Evolutionary conservation across 92 coral and sea anemone genomes (phyloP).

Genomic region (Epizoanthus stellaris): DNA sequence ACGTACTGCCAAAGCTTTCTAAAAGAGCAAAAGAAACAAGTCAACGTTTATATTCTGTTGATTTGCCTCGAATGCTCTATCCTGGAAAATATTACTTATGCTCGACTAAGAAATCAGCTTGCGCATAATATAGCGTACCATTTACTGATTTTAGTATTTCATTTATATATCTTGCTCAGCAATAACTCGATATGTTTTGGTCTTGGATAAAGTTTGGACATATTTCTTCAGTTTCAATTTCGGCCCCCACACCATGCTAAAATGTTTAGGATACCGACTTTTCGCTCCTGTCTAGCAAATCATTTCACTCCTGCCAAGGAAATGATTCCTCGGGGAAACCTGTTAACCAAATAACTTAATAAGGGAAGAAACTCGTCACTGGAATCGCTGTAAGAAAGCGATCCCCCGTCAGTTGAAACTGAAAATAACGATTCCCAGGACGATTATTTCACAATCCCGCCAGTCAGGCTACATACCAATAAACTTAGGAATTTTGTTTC

Average conservation of each 20-base stretch:
- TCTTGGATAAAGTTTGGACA: neutral
- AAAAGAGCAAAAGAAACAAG: too few relatives aligned
- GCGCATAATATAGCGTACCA: too few relatives aligned
- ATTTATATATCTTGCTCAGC: neutral
- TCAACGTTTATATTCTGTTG: too few relatives aligned
- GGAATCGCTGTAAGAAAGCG: neutral
- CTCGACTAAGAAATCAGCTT: too few relatives aligned
- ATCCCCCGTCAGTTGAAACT: neutral
- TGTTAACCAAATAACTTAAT: neutral
- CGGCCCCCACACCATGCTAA: neutral
- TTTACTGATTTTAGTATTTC: too few relatives aligned
- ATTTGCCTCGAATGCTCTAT: too few relatives aligned
- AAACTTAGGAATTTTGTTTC: neutral
- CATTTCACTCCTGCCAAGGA: neutral
- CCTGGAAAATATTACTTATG: too few relatives aligned
- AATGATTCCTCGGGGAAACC: too few relatives aligned
- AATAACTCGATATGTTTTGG: too few relatives aligned
- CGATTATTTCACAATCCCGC: neutral
- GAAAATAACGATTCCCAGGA: neutral
- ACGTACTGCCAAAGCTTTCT: too few relatives aligned
- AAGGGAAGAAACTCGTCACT: neutral
- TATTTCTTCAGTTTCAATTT: neutral
- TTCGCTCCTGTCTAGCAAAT: slow-evolving; percentile 7
- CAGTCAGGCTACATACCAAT: neutral
- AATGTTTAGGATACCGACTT: neutral